Conservation (phyloP, 2,888 invertebrate genomes). For the Tribolium freemani region DNA sequence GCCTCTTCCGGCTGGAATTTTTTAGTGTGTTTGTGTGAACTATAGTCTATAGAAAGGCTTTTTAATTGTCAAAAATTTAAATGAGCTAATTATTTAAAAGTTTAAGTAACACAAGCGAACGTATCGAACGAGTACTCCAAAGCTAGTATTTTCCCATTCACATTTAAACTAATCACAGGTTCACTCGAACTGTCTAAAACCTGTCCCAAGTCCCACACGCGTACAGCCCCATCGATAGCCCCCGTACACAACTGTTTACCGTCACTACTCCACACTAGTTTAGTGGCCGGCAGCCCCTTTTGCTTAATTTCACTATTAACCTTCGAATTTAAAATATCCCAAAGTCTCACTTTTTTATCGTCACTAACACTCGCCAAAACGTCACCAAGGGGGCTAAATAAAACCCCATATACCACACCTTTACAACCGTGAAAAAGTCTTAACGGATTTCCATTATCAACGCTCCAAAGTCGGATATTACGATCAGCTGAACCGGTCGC, state of each 20-base stretch:
- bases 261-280: constrained; percentile 75
- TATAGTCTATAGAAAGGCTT: too few species aligned
- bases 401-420: constrained; percentile 80
- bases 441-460: constrained; percentile 85
- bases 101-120: constrained; percentile 49
- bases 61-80: too few species aligned
- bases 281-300: constrained; percentile 75
- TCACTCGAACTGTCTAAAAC: constrained; percentile 40
- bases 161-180: constrained; percentile 46
- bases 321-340: constrained; percentile 79
- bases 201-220: constrained; percentile 73
- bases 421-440: constrained; percentile 86
- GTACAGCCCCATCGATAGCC: constrained; percentile 76
- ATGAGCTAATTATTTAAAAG: too few species aligned
- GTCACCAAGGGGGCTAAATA: constrained; percentile 89
- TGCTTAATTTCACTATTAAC: constrained; percentile 76
- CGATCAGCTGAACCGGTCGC: constrained; percentile 94
- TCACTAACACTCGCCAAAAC: constrained; percentile 88
- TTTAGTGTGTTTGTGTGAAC: too few species aligned
- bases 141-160: constrained; percentile 55
- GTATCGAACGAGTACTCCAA: constrained; percentile 59
- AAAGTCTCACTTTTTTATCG: constrained; percentile 79
- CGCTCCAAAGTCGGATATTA: constrained; percentile 89
- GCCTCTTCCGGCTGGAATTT: too few species aligned
- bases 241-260: constrained; percentile 77